Evolutionary conservation across 2,797 vertebrate species (phyloP), one percentile per base, ranked within the genome.

Genomic region (Denticeps clupeoides): DNA sequence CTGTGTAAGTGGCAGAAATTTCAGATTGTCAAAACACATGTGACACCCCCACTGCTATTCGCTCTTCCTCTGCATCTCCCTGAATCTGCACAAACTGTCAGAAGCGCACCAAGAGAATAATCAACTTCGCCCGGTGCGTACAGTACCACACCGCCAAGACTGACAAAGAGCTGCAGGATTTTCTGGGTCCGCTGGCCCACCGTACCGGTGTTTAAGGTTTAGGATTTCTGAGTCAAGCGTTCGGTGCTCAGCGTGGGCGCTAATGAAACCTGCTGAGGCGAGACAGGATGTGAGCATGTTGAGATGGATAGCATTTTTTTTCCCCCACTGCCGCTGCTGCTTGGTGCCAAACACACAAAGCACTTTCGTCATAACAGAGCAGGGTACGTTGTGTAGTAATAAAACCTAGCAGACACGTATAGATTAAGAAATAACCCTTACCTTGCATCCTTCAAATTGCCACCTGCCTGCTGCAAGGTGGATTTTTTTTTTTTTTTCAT

Each of bases 301-400:
- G 40, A 53, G 48, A 65, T 62, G 50, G 45, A 61, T 65, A n/a
- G 38, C 29, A 53, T 55, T 58, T 67, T 8, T 54, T 41, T 45
- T 19, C n/a, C 15, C 26, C n/a, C n/a, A n/a, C n/a, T 2, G 35
- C 31, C 12, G 16, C 16, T 48, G 21, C 21, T 12, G 28, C 32
- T 38, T 24, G 23, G 45, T 59, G 52, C 33, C 53, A 58, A 50
- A 49, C 13, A 23, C 35, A 47, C 32, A 33, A 47, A 38, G 42
- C 12, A 47, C 29, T 50, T 53, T 45, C 29, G 31, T 10, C 19
- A 45, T 47, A 41, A 21, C 10, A 22, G 45, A 3, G 25, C 7
- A 22, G 24, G 15, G 28, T 12, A 25, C 16, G n/a, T n/a, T n/a
- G n/a, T 38, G 31, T 35, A 8, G 48, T 31, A 62, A 35, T 50